phyloP scores from a whole-genome alignment of 1,140 invertebrate genomes.

The Neelides sp. region DNA sequence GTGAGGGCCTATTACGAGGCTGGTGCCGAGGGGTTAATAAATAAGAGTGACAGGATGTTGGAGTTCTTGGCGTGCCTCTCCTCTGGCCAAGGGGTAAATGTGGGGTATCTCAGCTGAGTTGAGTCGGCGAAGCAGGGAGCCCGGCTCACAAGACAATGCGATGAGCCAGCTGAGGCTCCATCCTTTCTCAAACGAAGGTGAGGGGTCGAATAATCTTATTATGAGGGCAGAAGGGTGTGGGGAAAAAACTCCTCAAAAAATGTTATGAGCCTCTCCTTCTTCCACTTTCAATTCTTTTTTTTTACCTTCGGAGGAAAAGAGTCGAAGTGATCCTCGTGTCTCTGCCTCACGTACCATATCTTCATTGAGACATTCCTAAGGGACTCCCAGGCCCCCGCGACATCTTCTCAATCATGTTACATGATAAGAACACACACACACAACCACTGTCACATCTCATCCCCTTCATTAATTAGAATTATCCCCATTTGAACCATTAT shows the following conservation, averaged over 20 bases:
- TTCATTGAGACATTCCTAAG: conserved; percentile 15
- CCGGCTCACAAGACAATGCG: conserved; percentile 6
- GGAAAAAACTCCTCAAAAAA: conserved; percentile 12
- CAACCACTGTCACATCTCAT: no score
- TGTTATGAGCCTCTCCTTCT: conserved; percentile 8
- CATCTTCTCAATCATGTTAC: no score
- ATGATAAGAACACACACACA: no score
- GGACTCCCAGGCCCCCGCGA: no score
- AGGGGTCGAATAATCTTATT: conserved; percentile 20
- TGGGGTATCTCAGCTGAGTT: no score
- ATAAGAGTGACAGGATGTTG: conserved; percentile 14
- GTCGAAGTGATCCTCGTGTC: no score
- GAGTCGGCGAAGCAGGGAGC: no score
- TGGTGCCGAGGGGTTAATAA: conserved; percentile 8
- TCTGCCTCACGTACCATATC: no score
- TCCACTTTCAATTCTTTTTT: neutral
- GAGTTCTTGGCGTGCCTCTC: neutral
- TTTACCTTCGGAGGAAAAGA: neutral
- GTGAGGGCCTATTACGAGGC: conserved; percentile 3
- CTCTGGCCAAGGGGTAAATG: no score
- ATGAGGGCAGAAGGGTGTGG: conserved; percentile 13
- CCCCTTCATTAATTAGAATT: no score
- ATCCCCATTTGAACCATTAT: no score
- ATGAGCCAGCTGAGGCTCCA: conserved; percentile 6
- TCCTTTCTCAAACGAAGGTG: no score